These are phyloP conservation scores for Cataglyphis altisquamis DNA, from an alignment of 2,888 invertebrate species.

Conservation along the genomic window DNA sequence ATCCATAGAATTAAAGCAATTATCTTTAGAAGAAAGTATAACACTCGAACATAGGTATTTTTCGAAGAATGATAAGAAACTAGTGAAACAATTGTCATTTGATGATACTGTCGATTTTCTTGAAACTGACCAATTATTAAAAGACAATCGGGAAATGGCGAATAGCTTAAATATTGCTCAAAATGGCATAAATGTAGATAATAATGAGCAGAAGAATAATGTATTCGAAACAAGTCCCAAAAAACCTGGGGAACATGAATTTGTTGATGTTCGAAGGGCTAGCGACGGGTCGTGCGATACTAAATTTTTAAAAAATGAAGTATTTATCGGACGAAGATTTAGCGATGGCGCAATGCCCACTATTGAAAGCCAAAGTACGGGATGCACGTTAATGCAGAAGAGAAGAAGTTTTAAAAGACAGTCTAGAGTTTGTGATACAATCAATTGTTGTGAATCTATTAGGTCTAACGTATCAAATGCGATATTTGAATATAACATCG, in stretches of 20 bases:
- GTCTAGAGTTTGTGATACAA: slow-evolving; percentile 76
- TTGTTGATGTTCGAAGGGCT: slow-evolving; percentile 71
- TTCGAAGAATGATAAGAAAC: slow-evolving; percentile 31
- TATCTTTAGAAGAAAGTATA: slow-evolving; percentile 18
- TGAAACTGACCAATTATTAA: slow-evolving; percentile 43
- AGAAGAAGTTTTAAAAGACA: slow-evolving; percentile 81
- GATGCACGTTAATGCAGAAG: slow-evolving; percentile 54
- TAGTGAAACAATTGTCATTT: slow-evolving; percentile 72
- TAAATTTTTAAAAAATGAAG: slow-evolving; percentile 37
- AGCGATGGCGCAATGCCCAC: slow-evolving; percentile 76
- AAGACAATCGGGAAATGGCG: background rate
- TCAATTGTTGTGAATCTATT: slow-evolving; percentile 40
- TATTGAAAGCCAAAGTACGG: slow-evolving; percentile 23
- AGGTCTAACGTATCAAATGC: slow-evolving; percentile 28
- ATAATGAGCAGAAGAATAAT: background rate
- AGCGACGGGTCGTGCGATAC: slow-evolving; percentile 75
- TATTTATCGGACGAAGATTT: slow-evolving; percentile 74
- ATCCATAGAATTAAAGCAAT: slow-evolving; percentile 36
- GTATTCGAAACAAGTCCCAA: background rate
- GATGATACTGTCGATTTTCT: slow-evolving; percentile 60
- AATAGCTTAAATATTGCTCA: slow-evolving; percentile 30
- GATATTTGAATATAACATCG: slow-evolving; percentile 41
- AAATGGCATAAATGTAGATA: background rate
- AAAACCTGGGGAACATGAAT: background rate
- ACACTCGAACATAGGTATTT: slow-evolving; percentile 13